These are phyloP conservation scores for Metellina segmentata DNA, from an alignment of 2,888 invertebrate species.

Conservation along the genomic window DNA sequence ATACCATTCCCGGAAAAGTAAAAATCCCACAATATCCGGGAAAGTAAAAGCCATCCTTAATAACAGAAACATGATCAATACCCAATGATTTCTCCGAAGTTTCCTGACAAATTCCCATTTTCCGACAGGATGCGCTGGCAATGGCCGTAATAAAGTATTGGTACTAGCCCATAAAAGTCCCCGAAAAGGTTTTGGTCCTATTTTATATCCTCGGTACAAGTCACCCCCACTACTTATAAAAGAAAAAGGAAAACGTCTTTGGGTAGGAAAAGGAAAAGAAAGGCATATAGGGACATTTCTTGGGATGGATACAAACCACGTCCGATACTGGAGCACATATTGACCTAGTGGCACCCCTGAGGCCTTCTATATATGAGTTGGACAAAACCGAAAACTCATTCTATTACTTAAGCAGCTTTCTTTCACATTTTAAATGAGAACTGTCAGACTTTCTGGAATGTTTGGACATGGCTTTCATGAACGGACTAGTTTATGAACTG, in stretches of 20 bases:
- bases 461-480: no score
- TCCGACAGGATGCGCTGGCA: conserved; percentile 20
- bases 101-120: conserved; percentile 33
- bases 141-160: conserved; percentile 37
- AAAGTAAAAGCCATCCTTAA: neutral
- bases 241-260: conserved; percentile 28
- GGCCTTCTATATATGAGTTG: neutral
- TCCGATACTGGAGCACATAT: conserved; percentile 8
- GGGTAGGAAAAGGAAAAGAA: neutral
- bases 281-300: conserved; percentile 27
- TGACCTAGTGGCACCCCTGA: conserved; percentile 29
- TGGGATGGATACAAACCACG: conserved; percentile 23
- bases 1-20: no score
- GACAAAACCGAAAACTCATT: conserved; percentile 2
- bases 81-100: neutral
- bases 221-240: neutral
- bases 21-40: no score
- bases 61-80: neutral
- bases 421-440: neutral
- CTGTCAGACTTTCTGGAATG: neutral
- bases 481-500: no score
- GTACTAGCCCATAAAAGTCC: conserved; percentile 33
- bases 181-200: conserved; percentile 17
- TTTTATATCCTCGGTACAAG: conserved; percentile 34
- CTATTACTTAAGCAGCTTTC: conserved; percentile 3